Evolutionary conservation across 1,140 invertebrate species (phyloP).

Genomic region (Orius insidiosus): DNA sequence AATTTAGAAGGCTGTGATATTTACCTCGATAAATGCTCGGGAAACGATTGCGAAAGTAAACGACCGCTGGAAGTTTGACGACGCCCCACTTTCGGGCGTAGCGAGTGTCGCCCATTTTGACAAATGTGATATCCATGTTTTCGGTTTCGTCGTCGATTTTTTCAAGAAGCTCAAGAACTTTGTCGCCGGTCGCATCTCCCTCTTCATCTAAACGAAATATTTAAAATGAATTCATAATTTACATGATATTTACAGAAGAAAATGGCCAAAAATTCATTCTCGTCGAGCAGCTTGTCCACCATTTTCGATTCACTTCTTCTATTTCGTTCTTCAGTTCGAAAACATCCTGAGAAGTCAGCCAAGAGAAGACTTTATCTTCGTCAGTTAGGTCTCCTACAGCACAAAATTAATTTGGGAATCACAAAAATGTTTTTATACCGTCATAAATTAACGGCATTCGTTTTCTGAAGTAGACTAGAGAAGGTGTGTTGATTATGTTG

Average conservation of each 20-base stretch:
- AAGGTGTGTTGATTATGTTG: conserved; percentile 63
- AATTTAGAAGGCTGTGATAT: too few species aligned
- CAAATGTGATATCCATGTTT: conserved; percentile 86
- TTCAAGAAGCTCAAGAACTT: conserved; percentile 67
- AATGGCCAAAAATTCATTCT: conserved; percentile 87
- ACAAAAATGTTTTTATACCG: too few species aligned
- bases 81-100: conserved; percentile 93
- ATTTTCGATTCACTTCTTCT: conserved; percentile 91
- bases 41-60: conserved; percentile 85
- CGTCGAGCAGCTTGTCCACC: conserved; percentile 82
- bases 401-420: neutral
- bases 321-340: conserved; percentile 94
- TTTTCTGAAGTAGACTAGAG: conserved; percentile 78
- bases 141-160: conserved; percentile 86
- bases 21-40: conserved; percentile 85
- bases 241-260: conserved; percentile 68
- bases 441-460: conserved; percentile 75
- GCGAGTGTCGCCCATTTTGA: conserved; percentile 79
- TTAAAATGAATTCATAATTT: neutral
- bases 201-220: conserved; percentile 47
- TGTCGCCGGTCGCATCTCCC: conserved; percentile 56
- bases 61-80: conserved; percentile 73
- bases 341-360: conserved; percentile 85
- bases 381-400: conserved; percentile 58
- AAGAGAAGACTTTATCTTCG: conserved; percentile 67